Percentiles rank a stretch among this genome's conserved stretches.
Evolutionary conservation across 2,113 vertebrate species (phyloP).

Genomic region (Stomatorhinus ivindoensis): DNA sequence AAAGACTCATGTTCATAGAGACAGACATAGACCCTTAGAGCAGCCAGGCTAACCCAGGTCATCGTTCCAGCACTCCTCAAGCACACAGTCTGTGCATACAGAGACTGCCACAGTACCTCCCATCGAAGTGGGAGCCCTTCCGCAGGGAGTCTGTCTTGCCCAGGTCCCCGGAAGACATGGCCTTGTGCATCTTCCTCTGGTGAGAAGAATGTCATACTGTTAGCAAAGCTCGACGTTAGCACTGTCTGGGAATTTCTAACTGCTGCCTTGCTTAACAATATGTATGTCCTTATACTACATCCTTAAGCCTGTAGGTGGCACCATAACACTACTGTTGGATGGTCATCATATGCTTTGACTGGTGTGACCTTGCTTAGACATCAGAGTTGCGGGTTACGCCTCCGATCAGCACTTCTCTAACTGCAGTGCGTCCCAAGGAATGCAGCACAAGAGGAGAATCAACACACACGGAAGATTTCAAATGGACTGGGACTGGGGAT

Average conservation of each 20-base stretch:
- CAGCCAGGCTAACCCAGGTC: background rate
- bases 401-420: background rate
- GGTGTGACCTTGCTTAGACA: background rate
- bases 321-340: slow-evolving; percentile 13
- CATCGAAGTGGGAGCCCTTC: slow-evolving; percentile 66
- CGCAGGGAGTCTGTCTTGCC: slow-evolving; percentile 62
- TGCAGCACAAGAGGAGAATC: background rate
- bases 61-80: background rate
- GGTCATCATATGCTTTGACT: background rate
- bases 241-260: background rate
- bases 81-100: background rate
- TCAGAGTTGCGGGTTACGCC: background rate
- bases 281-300: background rate
- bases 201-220: slow-evolving; percentile 32
- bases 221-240: background rate
- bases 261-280: background rate
- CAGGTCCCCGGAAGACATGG: slow-evolving; percentile 88
- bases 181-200: slow-evolving; percentile 74
- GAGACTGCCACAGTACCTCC: slow-evolving; percentile 64
- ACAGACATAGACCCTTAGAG: background rate
- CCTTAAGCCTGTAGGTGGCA: slow-evolving; percentile 43
- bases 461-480: background rate
- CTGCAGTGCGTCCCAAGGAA: background rate
- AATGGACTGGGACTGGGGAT: background rate
- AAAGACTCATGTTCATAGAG: background rate